Percentiles rank a stretch among this genome's conserved stretches.
These are phyloP conservation scores for Heterodera schachtii DNA, from an alignment of 1,140 invertebrate species.

Conservation along the genomic window DNA sequence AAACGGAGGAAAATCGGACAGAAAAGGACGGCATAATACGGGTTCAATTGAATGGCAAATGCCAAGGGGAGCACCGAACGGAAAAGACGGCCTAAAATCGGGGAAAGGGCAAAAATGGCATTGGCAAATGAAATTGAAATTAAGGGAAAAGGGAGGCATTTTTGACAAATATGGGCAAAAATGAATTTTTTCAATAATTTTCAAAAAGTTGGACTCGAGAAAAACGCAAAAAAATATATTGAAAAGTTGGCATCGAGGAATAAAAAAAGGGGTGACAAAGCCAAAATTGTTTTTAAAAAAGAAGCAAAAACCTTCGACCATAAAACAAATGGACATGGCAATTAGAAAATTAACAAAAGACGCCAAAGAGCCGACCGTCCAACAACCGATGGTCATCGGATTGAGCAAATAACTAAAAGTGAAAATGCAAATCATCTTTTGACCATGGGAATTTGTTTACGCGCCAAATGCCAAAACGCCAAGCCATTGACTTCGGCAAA, in stretches of 20 bases:
- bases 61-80: conserved; percentile 46
- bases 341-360: conserved; percentile 84
- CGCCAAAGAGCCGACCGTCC: conserved; percentile 85
- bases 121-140: too few relatives aligned
- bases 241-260: too few relatives aligned
- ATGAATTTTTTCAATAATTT: too few relatives aligned
- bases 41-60: conserved; percentile 29
- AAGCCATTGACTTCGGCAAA: background rate
- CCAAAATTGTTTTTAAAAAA: background rate
- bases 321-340: conserved; percentile 73
- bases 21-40: conserved; percentile 45
- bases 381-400: conserved; percentile 85
- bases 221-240: too few relatives aligned
- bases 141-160: too few relatives aligned
- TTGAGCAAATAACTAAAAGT: conserved; percentile 83
- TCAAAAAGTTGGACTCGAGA: too few relatives aligned
- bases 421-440: background rate
- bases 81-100: conserved; percentile 38
- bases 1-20: conserved; percentile 38
- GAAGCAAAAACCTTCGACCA: conserved; percentile 72
- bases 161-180: too few relatives aligned
- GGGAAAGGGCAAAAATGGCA: background rate
- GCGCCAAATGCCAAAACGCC: background rate
- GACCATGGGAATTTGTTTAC: background rate
- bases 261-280: too few relatives aligned